Conservation (phyloP, 2,888 invertebrate genomes). For the Steinernema hermaphroditum region DNA sequence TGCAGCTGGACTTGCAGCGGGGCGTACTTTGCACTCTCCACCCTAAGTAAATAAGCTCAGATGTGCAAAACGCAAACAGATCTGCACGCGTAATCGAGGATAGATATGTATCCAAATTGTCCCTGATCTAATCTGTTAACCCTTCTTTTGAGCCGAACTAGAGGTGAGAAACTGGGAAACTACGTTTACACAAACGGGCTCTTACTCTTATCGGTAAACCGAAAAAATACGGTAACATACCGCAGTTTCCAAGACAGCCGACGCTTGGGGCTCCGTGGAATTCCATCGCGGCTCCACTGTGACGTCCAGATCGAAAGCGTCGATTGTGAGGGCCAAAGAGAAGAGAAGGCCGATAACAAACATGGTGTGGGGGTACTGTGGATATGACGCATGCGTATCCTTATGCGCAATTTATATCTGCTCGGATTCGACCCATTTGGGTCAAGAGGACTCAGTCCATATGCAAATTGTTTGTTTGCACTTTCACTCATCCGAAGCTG, state of each 20-base stretch:
- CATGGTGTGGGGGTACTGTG: not conserved
- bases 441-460: constrained; percentile 10
- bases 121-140: no score
- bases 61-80: no score
- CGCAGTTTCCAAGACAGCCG: not conserved
- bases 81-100: no score
- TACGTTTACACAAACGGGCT: no score
- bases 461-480: constrained; percentile 28
- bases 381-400: not conserved
- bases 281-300: not conserved
- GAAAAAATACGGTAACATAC: not conserved
- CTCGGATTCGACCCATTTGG: not conserved
- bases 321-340: not conserved
- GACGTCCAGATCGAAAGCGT: not conserved
- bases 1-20: no score
- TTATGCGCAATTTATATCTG: not conserved
- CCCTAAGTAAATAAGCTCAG: no score
- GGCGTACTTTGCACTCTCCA: no score
- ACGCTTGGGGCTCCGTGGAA: not conserved
- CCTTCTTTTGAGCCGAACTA: no score
- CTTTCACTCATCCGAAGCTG: constrained; percentile 5
- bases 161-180: no score
- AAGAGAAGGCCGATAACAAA: not conserved
- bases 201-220: no score
- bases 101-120: no score